Percentiles rank a stretch among this genome's conserved stretches.
Evolutionary conservation across 2,888 invertebrate species (phyloP).

Genomic region (Eupithecia pulchellata): DNA sequence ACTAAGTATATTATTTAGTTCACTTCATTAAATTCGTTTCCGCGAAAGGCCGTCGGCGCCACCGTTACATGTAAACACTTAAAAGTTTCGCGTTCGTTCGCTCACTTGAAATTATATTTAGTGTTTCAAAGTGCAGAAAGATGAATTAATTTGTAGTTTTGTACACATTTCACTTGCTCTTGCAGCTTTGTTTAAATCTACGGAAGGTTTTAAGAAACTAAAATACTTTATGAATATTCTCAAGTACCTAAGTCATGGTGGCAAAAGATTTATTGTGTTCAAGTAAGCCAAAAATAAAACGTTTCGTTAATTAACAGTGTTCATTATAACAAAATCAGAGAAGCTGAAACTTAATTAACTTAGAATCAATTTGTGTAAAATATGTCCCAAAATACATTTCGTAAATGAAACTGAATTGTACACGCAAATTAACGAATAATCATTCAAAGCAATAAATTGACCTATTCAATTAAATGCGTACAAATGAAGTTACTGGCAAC

Average conservation of each 20-base stretch:
- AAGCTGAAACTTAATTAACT: slow-evolving; percentile 10
- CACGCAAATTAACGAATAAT: slow-evolving; percentile 31
- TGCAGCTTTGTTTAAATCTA: slow-evolving; percentile 6
- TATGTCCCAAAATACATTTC: background rate
- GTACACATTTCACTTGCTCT: slow-evolving; percentile 9
- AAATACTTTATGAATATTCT: background rate
- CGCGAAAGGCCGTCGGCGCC: slow-evolving; percentile 16
- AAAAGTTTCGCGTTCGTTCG: slow-evolving; percentile 34
- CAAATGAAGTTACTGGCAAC: slow-evolving; percentile 39
- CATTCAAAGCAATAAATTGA: slow-evolving; percentile 29
- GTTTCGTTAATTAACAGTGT: background rate
- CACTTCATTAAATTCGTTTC: background rate
- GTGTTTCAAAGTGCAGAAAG: slow-evolving; percentile 27
- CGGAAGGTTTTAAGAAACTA: background rate
- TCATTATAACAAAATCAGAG: background rate
- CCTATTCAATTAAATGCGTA: slow-evolving; percentile 35
- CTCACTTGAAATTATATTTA: slow-evolving; percentile 36
- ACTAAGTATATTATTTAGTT: slow-evolving; percentile 3
- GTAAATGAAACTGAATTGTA: slow-evolving; percentile 10
- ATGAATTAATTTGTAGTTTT: slow-evolving; percentile 26
- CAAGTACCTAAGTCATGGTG: background rate
- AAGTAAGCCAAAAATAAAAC: background rate
- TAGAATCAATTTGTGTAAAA: slow-evolving; percentile 10
- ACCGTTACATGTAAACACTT: slow-evolving; percentile 38
- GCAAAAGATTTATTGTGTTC: background rate